Evolutionary conservation across 2,888 invertebrate genomes (phyloP).

Genomic region (Dryobota labecula): DNA sequence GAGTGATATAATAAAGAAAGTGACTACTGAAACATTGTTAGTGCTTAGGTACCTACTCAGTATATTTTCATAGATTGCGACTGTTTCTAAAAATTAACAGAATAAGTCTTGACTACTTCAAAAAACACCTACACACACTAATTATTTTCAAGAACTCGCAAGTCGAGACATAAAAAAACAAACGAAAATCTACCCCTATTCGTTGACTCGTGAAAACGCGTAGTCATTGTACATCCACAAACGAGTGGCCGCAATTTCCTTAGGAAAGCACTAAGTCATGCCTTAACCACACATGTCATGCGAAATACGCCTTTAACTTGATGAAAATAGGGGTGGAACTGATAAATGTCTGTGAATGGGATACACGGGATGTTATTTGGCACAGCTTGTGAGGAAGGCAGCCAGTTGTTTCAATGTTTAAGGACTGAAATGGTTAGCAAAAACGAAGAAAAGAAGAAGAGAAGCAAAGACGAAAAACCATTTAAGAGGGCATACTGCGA

Average conservation of each 20-base stretch:
- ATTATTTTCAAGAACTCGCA: constrained; percentile 57
- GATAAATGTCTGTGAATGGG: constrained; percentile 71
- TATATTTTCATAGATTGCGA: neutral
- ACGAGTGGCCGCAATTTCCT: constrained; percentile 87
- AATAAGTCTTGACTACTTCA: neutral
- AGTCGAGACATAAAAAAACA: constrained; percentile 58
- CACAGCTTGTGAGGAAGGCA: constrained; percentile 44
- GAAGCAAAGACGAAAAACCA: too few relatives aligned
- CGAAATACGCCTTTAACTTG: constrained; percentile 78
- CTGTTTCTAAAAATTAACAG: neutral
- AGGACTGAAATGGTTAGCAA: neutral
- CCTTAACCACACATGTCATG: constrained; percentile 85
- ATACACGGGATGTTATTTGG: constrained; percentile 69
- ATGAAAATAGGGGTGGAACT: constrained; percentile 78
- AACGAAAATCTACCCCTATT: constrained; percentile 63
- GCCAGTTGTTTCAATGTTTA: neutral
- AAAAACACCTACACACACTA: constrained; percentile 24
- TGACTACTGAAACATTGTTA: too few relatives aligned
- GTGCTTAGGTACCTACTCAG: neutral
- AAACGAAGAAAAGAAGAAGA: too few relatives aligned
- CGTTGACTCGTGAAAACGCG: constrained; percentile 79
- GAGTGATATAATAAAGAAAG: too few relatives aligned
- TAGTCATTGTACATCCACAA: constrained; percentile 84
- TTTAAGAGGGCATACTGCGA: too few relatives aligned
- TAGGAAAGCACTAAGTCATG: constrained; percentile 82